Evolutionary conservation across 2,113 vertebrate genomes (phyloP).

Genomic region (Tapirus terrestris): DNA sequence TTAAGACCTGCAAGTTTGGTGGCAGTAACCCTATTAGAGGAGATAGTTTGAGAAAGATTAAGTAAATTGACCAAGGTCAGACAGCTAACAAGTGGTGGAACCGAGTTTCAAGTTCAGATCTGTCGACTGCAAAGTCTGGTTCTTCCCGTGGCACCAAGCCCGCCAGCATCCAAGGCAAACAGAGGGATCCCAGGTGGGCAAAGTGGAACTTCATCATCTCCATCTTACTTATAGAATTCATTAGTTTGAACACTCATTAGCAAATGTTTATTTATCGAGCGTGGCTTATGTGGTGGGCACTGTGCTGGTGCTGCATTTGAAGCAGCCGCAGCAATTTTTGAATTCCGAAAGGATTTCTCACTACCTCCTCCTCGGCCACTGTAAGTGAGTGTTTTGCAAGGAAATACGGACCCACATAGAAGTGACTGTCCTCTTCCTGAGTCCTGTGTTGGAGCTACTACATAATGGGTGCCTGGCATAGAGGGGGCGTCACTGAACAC

Average conservation of each 20-base stretch:
- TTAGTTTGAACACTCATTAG: not conserved
- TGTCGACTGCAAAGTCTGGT: not conserved
- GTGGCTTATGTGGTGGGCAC: not conserved
- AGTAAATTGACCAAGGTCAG: not conserved
- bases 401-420: not conserved
- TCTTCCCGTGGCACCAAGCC: not conserved
- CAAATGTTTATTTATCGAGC: not conserved
- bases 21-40: slow-evolving; percentile 27
- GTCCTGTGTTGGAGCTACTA: not conserved
- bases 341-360: not conserved
- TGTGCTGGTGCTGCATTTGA: not conserved
- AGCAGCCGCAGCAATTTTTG: not conserved
- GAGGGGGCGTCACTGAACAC: not conserved
- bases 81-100: not conserved
- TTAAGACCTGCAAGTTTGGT: not conserved
- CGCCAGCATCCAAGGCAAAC: not conserved
- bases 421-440: not conserved
- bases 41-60: slow-evolving; percentile 33
- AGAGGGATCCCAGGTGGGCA: not conserved
- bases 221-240: not conserved
- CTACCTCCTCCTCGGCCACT: not conserved
- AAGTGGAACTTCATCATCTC: not conserved
- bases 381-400: not conserved
- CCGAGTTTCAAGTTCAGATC: not conserved
- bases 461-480: not conserved